Evolutionary conservation across 2,113 vertebrate species (phyloP), one percentile per base, ranked within the genome.

Genomic region (Serilophus lunatus): DNA sequence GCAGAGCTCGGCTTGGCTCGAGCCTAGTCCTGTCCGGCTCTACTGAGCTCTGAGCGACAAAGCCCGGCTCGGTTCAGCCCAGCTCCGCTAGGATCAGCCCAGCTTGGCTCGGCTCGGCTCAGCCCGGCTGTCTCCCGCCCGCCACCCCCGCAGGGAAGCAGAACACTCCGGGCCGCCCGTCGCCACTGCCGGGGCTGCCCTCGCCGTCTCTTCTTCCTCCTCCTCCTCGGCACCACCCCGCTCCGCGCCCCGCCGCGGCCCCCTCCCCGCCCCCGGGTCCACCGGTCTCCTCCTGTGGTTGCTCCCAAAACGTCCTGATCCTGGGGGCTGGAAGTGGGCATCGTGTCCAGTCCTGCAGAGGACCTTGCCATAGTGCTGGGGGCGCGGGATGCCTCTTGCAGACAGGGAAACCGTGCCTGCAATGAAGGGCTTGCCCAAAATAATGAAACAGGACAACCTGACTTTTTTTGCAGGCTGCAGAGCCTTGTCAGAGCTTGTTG

Each of bases 311-410:
- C 15, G 10, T 3, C 22, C n/a, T 59, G 3, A 3, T 18, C 11
- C 28, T 2, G 2, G 6, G 8, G 6, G 7, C 0, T 33, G 59
- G 38, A 10, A 19, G 11, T 2, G 31, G 14, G n/a, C 20, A 2
- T 7, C 15, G 0, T 10, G 7, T 13, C 40, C 31, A 6, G 2
- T n/a, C 38, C 35, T 10, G 31, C 10, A 0, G 49, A 2, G 42
- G 26, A 6, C 13, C 22, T 29, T 3, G 8, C 28, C 53, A 2
- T 1, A 7, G n/a, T 31, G 47, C 35, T 28, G 66, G 71, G 6
- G 1, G 0, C 22, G 1, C 12, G 2, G 8, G 23, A 11, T 8
- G 22, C 11, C 23, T 18, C n/a, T 1, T 36, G n/a, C 22, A 28
- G 9, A 0, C 31, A 4, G 24, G 6, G 40, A 40, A 38, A 4